Base-by-base conservation (phyloP, 1,140 invertebrate species). In the Hyphantria cunea region DNA sequence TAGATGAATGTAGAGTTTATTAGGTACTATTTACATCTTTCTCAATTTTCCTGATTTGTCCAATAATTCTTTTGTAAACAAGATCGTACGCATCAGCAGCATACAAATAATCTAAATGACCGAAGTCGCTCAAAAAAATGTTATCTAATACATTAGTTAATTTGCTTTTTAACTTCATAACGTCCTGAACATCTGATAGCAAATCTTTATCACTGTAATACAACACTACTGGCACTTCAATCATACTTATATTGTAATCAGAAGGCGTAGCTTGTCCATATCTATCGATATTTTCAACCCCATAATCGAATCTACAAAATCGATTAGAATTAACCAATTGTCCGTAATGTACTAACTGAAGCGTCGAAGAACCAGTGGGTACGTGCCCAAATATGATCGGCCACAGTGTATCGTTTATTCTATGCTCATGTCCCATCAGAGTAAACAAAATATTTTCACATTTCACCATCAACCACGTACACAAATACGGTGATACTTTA, bases 291-390 rank as follows among this genome's bases (percentile, higher is more conserved):
- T 93, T 93, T 0, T 75, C 67, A 33, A 61, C 66, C 3, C 92
- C 92, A 55, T 84, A 88, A 68, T 93, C 92, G 54, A 82, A 93
- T 48, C 91, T 85, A n/a, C 78, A 73, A 51, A 89, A 89, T 10
- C 71, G 73, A 1, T 89, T 71, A 0, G 90, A 92, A n/a, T 91
- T 81, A 10, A 92, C 92, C 14, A 93, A 85, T 72, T 95, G 95
- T 0, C 92, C 93, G 67, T 92, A 96, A 73, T 96, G 95, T 14
- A 96, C 89, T n/a, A 97, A 84, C 75, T 97, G 96, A 70, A 94
- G 93, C 50, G 93, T 93, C 0, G 96, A 96, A 0, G 95, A 94
- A 6, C 95, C 95, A 5, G 95, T 94, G 0, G 97, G 96, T n/a
- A 93, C 92, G 74, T 97, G 96, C 0, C 93, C 93, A 14, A 95